Percentiles rank a stretch among this genome's conserved stretches.
Evolutionary conservation across 2,797 vertebrate species (phyloP).

Genomic region (Bradypodion pumilum): DNA sequence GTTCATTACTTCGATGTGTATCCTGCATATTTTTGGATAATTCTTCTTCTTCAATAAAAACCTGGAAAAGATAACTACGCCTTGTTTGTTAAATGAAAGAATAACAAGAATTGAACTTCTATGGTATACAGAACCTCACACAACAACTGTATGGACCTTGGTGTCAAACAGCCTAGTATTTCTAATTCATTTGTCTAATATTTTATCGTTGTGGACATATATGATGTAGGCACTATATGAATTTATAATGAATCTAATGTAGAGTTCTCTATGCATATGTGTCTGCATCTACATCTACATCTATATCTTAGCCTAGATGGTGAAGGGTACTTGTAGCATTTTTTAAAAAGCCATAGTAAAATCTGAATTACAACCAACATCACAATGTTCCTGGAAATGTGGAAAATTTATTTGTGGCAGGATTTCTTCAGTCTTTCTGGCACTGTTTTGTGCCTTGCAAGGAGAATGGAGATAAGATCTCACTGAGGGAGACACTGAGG

Average conservation of each 20-base stretch:
- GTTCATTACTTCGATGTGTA: too few relatives aligned
- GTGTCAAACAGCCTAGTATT: not conserved
- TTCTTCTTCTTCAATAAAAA: too few relatives aligned
- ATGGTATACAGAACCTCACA: too few relatives aligned
- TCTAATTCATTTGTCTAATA: too few relatives aligned
- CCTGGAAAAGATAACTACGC: too few relatives aligned
- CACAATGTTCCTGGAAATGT: conserved; percentile 21
- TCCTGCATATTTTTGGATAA: too few relatives aligned
- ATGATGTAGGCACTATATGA: not conserved
- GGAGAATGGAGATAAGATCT: not conserved
- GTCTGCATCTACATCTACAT: too few relatives aligned
- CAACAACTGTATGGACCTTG: not conserved
- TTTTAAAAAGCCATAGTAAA: conserved; percentile 22
- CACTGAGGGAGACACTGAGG: conserved; percentile 3
- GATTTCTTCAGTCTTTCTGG: not conserved
- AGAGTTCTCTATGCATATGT: not conserved
- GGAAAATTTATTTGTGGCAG: conserved; percentile 25
- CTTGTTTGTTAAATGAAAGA: too few relatives aligned
- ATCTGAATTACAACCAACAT: conserved; percentile 35
- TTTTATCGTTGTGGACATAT: too few relatives aligned
- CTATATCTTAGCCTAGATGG: conserved; percentile 8
- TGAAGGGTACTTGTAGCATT: conserved; percentile 25
- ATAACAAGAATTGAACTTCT: not conserved
- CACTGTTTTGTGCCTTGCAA: not conserved
- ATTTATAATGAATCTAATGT: not conserved